A percentile compares a stretch with the other conserved stretches of the same genome.
These are phyloP conservation scores for Montipora capitata DNA, from an alignment of 92 coral and sea anemone genomes.

Conservation along the genomic window DNA sequence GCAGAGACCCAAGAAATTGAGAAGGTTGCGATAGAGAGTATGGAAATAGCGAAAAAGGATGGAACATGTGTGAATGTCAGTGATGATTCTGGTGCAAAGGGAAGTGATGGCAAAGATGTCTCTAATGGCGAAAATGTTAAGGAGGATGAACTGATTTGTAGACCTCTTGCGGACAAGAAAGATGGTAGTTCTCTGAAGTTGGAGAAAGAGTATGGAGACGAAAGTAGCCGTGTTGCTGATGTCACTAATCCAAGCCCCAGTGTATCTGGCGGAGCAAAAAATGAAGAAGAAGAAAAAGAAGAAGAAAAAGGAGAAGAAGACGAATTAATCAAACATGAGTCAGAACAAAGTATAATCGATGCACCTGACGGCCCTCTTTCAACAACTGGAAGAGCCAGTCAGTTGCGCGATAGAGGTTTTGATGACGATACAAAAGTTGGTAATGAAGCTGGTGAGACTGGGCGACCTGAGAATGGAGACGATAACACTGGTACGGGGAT, in stretches of 20 bases:
- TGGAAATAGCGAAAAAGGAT: not conserved
- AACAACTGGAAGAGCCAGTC: not conserved
- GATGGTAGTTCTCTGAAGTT: not conserved
- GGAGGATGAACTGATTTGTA: not conserved
- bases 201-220: not conserved
- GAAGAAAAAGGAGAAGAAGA: not conserved
- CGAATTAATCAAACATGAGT: not conserved
- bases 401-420: not conserved
- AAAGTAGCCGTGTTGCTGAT: not conserved
- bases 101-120: not conserved
- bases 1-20: not conserved
- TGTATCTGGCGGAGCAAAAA: not conserved
- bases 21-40: not conserved
- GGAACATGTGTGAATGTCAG: not conserved
- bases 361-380: not conserved
- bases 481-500: not conserved
- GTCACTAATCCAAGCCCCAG: not conserved
- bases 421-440: not conserved
- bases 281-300: not conserved
- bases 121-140: not conserved
- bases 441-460: not conserved
- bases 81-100: not conserved
- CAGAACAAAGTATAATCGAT: not conserved
- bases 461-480: not conserved
- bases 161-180: not conserved